phyloP scores from a whole-genome alignment of 2,113 vertebrate genomes.

The Pelecanoides urinatrix region DNA sequence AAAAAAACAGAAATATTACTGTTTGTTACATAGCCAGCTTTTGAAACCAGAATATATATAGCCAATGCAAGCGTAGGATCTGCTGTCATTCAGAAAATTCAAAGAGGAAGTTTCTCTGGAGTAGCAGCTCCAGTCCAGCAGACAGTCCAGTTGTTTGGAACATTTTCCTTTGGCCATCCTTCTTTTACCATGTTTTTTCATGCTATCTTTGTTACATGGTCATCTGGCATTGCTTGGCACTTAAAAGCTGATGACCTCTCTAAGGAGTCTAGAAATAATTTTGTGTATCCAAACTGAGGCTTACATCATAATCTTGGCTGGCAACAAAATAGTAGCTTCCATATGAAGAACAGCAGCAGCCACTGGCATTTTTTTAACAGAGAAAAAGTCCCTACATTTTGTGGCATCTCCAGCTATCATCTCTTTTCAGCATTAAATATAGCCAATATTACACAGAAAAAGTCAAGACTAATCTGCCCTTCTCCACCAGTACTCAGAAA shows the following conservation, averaged over 20 bases:
- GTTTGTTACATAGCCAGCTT: background rate
- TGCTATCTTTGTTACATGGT: background rate
- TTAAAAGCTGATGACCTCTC: background rate
- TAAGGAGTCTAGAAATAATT: background rate
- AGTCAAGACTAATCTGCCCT: background rate
- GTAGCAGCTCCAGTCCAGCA: background rate
- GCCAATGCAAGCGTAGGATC: background rate
- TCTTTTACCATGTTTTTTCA: background rate
- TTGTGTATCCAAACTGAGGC: background rate
- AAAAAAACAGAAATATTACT: background rate
- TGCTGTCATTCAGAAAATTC: background rate
- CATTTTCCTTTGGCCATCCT: background rate
- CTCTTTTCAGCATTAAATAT: background rate
- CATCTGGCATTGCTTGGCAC: background rate
- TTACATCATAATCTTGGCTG: background rate
- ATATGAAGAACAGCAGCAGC: background rate
- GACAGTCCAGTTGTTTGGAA: background rate
- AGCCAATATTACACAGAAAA: background rate
- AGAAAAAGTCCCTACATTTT: background rate
- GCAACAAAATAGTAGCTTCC: background rate
- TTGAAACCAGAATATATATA: background rate
- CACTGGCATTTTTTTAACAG: background rate
- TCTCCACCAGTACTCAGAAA: background rate
- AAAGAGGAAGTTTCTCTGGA: background rate
- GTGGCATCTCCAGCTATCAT: background rate